Evolutionary conservation across 2,888 invertebrate genomes (phyloP).

Genomic region (Conchocele bisecta): DNA sequence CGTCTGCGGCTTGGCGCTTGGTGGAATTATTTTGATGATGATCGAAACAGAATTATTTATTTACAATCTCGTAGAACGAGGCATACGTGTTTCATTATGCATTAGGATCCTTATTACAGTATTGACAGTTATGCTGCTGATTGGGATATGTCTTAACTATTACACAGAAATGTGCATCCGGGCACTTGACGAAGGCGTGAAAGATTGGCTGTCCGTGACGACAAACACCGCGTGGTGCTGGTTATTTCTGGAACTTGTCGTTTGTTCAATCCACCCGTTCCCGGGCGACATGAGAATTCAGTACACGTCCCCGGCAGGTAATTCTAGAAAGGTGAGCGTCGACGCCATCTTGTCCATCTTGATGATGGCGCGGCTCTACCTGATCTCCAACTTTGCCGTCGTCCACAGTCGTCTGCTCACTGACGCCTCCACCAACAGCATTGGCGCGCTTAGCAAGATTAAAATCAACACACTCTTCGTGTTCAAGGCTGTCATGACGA

Average conservation of each 20-base stretch:
- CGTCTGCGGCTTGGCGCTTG: conserved; percentile 64
- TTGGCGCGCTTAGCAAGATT: conserved; percentile 73
- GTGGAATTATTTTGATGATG: conserved; percentile 73
- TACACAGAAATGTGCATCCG: conserved; percentile 59
- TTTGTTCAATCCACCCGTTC: conserved; percentile 74
- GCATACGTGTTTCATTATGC: conserved; percentile 54
- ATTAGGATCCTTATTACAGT: conserved; percentile 66
- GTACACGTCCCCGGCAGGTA: conserved; percentile 57
- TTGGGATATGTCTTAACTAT: conserved; percentile 69
- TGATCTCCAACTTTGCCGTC: conserved; percentile 74
- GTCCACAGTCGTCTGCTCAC: conserved; percentile 73
- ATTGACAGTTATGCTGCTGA: conserved; percentile 65
- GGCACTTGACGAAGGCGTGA: conserved; percentile 68
- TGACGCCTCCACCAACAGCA: conserved; percentile 70
- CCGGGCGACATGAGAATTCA: conserved; percentile 67
- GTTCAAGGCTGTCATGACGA: conserved; percentile 74
- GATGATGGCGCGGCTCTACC: conserved; percentile 73
- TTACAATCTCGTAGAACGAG: conserved; percentile 50
- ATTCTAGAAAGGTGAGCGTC: conserved; percentile 58
- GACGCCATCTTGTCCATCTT: conserved; percentile 73
- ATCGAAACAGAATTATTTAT: conserved; percentile 73
- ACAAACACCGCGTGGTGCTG: conserved; percentile 58
- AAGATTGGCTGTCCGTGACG: conserved; percentile 69
- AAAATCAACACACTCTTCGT: conserved; percentile 75
- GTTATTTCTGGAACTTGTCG: conserved; percentile 62